A percentile compares a stretch with the other conserved stretches of the same genome.
Conservation (phyloP, 2,888 invertebrate genomes). For the Drosophila pseudotalamancana region DNA sequence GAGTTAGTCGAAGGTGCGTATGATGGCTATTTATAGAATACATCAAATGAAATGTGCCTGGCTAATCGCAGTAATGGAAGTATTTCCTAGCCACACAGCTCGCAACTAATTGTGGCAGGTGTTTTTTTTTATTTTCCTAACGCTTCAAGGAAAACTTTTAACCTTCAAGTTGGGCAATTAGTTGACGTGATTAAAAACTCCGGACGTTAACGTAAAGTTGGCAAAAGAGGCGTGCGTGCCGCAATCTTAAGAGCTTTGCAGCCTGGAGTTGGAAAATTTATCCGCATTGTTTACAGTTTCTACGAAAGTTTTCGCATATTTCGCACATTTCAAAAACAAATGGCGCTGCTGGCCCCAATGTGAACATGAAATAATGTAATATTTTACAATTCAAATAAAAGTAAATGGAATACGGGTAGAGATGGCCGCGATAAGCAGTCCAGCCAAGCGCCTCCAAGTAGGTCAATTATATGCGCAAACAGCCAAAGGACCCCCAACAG, state of each 20-base stretch:
- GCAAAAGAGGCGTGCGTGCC: conserved; percentile 54
- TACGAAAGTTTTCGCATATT: conserved; percentile 51
- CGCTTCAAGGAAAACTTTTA: conserved; percentile 41
- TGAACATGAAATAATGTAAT: conserved; percentile 67
- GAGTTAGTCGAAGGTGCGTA: conserved; percentile 6
- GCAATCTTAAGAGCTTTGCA: conserved; percentile 50
- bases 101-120: neutral
- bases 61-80: conserved; percentile 2
- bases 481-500: conserved; percentile 29
- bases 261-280: conserved; percentile 57
- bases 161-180: conserved; percentile 64
- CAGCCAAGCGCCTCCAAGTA: conserved; percentile 47
- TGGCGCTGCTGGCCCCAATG: conserved; percentile 69
- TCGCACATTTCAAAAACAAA: conserved; percentile 60
- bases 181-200: conserved; percentile 46
- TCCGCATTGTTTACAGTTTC: conserved; percentile 61
- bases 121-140: neutral
- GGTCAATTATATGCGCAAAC: conserved; percentile 72
- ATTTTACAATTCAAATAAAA: conserved; percentile 64
- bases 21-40: conserved; percentile 38
- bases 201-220: neutral
- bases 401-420: conserved; percentile 49
- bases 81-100: neutral
- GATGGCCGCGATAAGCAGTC: conserved; percentile 58
- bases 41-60: conserved; percentile 19